Conservation (phyloP, 2,113 vertebrate genomes). For the Centrocercus urophasianus region DNA sequence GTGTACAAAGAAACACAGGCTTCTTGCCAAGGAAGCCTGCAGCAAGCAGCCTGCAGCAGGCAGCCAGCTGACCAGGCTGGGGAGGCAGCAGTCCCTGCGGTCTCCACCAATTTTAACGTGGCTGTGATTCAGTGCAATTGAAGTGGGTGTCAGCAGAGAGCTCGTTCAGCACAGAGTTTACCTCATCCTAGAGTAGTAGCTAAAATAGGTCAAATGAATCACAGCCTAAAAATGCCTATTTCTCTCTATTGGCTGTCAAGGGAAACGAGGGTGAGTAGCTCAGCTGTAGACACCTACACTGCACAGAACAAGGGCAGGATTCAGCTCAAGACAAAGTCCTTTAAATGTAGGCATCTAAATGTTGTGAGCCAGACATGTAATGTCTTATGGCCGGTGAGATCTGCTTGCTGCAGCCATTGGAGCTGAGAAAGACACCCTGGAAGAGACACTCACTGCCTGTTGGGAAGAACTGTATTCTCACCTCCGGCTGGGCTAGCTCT, state of each 20-base stretch:
- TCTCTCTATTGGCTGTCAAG: slow-evolving; percentile 55
- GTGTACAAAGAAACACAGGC: neutral
- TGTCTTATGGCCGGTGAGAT: neutral
- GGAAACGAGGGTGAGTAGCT: slow-evolving; percentile 48
- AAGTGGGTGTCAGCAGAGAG: slow-evolving; percentile 68
- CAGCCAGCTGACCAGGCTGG: neutral
- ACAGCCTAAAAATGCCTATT: slow-evolving; percentile 66
- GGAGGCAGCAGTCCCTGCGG: neutral
- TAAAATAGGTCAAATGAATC: slow-evolving; percentile 75
- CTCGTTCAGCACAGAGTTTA: slow-evolving; percentile 28
- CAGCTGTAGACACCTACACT: slow-evolving; percentile 55
- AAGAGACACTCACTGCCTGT: neutral
- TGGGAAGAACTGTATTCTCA: fast-evolving
- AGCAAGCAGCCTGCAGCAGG: neutral
- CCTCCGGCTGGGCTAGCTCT: neutral
- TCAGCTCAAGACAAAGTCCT: neutral
- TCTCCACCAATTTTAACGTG: neutral
- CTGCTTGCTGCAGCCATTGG: neutral
- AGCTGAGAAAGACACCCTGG: neutral
- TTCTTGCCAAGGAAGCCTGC: neutral
- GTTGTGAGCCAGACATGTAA: neutral
- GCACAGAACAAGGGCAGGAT: slow-evolving; percentile 51
- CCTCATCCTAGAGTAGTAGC: slow-evolving; percentile 59
- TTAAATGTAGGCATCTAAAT: slow-evolving; percentile 42
- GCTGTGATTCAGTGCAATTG: neutral